Evolutionary conservation across 2,797 vertebrate species (phyloP).

Genomic region (Phrynocephalus guinanensis): DNA sequence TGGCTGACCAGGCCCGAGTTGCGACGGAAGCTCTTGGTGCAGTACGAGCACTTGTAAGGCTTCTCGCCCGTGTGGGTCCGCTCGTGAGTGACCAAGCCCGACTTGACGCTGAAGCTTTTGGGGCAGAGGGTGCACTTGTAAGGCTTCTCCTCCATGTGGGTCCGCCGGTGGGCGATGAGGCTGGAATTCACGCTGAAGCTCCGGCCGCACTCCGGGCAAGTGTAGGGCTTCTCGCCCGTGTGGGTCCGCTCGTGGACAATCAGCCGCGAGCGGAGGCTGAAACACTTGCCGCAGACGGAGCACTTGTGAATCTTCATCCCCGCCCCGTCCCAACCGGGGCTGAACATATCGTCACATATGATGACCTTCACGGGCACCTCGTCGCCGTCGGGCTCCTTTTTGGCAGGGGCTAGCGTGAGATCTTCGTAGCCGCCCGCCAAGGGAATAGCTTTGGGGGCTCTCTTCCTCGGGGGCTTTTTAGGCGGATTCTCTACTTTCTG

Average conservation of each 20-base stretch:
- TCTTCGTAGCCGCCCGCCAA: not conserved
- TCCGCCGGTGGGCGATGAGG: slow-evolving; percentile 34
- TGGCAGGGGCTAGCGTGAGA: accelerated
- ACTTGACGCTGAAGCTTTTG: slow-evolving; percentile 50
- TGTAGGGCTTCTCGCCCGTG: slow-evolving; percentile 52
- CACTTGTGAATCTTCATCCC: slow-evolving; percentile 58
- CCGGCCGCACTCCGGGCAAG: slow-evolving; percentile 32
- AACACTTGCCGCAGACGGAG: slow-evolving; percentile 52
- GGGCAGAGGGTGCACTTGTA: slow-evolving; percentile 45
- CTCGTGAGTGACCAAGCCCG: slow-evolving; percentile 46
- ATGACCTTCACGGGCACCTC: slow-evolving; percentile 6
- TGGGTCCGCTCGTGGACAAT: slow-evolving; percentile 59
- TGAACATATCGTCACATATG: slow-evolving; percentile 5
- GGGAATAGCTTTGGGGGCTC: not conserved
- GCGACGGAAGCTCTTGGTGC: slow-evolving; percentile 70
- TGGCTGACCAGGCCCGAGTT: slow-evolving; percentile 69
- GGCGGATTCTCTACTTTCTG: not conserved
- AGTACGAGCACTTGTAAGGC: slow-evolving; percentile 67
- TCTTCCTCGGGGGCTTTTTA: not conserved
- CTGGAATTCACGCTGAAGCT: slow-evolving; percentile 36
- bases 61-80: slow-evolving; percentile 70
- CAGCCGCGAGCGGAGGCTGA: slow-evolving; percentile 51
- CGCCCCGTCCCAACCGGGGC: slow-evolving; percentile 14
- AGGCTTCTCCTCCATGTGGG: slow-evolving; percentile 33
- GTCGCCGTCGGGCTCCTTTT: not conserved